Base-by-base conservation (phyloP, 2,888 invertebrate species). In the Hylaea fasciaria region DNA sequence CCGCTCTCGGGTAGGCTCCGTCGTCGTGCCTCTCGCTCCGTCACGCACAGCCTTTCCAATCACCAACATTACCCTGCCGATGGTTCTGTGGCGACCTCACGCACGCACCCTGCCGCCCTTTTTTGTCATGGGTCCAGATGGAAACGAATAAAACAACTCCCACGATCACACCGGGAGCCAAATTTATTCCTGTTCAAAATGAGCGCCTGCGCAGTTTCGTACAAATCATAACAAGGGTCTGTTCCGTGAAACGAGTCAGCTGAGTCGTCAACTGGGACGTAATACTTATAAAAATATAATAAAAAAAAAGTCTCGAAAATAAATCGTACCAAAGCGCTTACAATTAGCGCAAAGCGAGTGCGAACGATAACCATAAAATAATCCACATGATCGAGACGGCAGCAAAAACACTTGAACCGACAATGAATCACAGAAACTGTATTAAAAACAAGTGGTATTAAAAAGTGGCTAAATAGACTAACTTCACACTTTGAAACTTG, bases 351-450 rank as follows among this genome's bases (percentile, higher is more conserved):
- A 69, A 69, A 78, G 71, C 66, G 67, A 76, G 72, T 62, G 62
- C 71, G 70, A 66, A 68, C 64, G 60, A 71, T 73, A 68, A 74
- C 72, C 64, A 75, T 72, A 48, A 52, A 51, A 76, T 74, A 75
- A 72, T 60, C 55, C 68, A 68, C 58, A 63, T 69, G 67, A 74
- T 74, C 50, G 64, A 70, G 69, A 73, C 61, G 66, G 71, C 68
- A 66, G 69, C 65, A 76, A 74, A 68, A 80, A 80, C 85, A 87
- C 83, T 84, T 86, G 86, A 78, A 80, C 77, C 76, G 82, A 86
- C 80, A 83, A 73, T 87, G 85, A 86, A 78, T 86, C 82, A 86
- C 74, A 65, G 58, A 64, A 57, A 50, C 69, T 52, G 40, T 65
- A 70, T 68, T 76, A 68, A 73, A 71, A 73, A 76, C 67, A 68